Base-by-base conservation (phyloP, 2,113 vertebrate genomes). In the Callipepla squamata region DNA sequence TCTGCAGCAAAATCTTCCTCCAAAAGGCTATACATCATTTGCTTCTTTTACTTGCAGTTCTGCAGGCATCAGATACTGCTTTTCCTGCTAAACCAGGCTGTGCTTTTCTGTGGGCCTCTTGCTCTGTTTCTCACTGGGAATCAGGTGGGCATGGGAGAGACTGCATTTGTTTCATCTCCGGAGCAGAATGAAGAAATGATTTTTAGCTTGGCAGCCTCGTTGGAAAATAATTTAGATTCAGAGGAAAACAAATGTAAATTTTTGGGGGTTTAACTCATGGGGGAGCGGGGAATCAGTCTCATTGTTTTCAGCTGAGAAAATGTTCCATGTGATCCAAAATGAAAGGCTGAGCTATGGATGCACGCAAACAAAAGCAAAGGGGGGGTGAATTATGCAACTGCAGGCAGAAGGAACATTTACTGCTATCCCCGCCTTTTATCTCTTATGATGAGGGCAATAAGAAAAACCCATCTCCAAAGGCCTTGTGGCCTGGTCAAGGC, bases 231-330 rank as follows among this genome's bases (percentile, higher is more conserved):
- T 72, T 92, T 48, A 21, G 48, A 90, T 89, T 75, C 66, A 87
- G 61, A 88, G 76, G 48, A 81, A 94, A 93, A 78, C 79, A 93
- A 94, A 88, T 93, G 73, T 84, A 81, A 89, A 94, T 96, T 93
- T 96, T 89, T 68, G 1, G 85, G 75, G 48, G 14, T 94, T 96
- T 96, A 94, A 94, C 69, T 94, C 89, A 85, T 25, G 86, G 40
- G 47, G 6, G 74, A 90, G 80, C 59, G 59, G 65, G 90, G 77
- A 70, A 86, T 94, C 90, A 68, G 48, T 66, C 79, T 90, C 84
- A 96, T 81, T 96, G 94, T 96, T 96, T 96, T 95, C 93, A 86
- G n/a, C 93, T 92, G 44, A 96, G 86, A 94, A 93, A 92, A 94
- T 57, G 83, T 94, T 96, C 92, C 83, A 65, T 89, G 80, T 81